Evolutionary conservation across 2,113 vertebrate species (phyloP).

Genomic region (Leptodactylus fuscus): DNA sequence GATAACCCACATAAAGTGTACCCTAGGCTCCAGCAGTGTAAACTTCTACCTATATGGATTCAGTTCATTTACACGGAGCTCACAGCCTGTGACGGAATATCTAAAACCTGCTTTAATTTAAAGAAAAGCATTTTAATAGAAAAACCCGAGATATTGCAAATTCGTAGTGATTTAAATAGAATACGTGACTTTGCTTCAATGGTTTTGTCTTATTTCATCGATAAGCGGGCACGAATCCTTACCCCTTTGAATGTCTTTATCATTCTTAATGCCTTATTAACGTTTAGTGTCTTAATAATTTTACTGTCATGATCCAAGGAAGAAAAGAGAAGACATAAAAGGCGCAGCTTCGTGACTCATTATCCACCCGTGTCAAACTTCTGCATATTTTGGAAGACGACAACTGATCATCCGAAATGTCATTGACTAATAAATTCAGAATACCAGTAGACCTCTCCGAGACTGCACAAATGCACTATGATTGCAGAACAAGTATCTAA

Average conservation of each 20-base stretch:
- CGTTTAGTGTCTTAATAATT: slow-evolving; percentile 3
- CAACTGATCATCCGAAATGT: slow-evolving; percentile 48
- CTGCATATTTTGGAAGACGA: slow-evolving; percentile 30
- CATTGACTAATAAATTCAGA: slow-evolving; percentile 51
- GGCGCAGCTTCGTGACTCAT: slow-evolving; percentile 19
- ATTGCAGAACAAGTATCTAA: slow-evolving; percentile 44
- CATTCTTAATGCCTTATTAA: slow-evolving; percentile 15
- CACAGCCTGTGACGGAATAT: background rate
- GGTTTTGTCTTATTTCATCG: background rate
- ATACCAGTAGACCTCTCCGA: slow-evolving; percentile 49
- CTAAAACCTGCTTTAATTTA: background rate
- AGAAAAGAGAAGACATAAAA: slow-evolving; percentile 15
- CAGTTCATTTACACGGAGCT: background rate
- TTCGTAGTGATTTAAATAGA: background rate
- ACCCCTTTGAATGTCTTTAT: background rate
- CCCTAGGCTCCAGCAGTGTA: no score
- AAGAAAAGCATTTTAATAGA: background rate
- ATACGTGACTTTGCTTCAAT: background rate
- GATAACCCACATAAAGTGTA: no score
- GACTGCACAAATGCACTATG: background rate
- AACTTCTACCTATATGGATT: background rate
- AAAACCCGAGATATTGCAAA: no score
- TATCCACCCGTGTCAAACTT: background rate
- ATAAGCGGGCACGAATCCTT: background rate
- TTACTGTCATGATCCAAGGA: slow-evolving; percentile 1